A percentile compares a stretch with the other conserved stretches of the same genome.
Evolutionary conservation across 2,797 vertebrate species (phyloP).

Genomic region (Crocodylus rhombifer): DNA sequence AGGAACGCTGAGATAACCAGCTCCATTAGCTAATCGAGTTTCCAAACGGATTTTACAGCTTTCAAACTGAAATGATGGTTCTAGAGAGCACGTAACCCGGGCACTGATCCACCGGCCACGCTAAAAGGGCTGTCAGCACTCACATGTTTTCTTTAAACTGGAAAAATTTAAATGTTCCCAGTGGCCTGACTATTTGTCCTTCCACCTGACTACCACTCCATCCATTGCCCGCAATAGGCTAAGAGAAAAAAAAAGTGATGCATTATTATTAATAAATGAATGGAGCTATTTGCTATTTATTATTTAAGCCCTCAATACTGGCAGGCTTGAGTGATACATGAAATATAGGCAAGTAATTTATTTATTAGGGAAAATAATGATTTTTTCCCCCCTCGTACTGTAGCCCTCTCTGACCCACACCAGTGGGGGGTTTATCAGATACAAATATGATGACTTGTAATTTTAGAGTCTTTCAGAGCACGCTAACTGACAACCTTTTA

Average conservation of each 20-base stretch:
- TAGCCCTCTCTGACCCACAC: constrained; percentile 80
- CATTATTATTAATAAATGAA: constrained; percentile 88
- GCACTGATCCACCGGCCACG: neutral
- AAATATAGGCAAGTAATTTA: constrained; percentile 88
- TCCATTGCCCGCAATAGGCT: constrained; percentile 66
- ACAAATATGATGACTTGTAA: constrained; percentile 81
- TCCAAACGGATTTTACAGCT: constrained; percentile 21
- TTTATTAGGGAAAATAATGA: constrained; percentile 89
- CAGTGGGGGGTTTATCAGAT: constrained; percentile 82
- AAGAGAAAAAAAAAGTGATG: constrained; percentile 70
- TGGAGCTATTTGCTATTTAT: constrained; percentile 85
- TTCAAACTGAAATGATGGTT: constrained; percentile 31
- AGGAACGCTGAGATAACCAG: neutral
- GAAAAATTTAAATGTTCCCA: constrained; percentile 78
- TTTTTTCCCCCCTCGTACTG: constrained; percentile 67
- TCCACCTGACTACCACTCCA: constrained; percentile 73
- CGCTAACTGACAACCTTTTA: constrained; percentile 86
- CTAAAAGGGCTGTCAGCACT: constrained; percentile 64
- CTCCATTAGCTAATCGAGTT: constrained; percentile 53
- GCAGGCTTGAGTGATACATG: constrained; percentile 83
- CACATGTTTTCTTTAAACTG: constrained; percentile 69
- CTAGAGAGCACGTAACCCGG: neutral
- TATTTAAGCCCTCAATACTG: constrained; percentile 83
- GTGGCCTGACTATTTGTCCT: constrained; percentile 77
- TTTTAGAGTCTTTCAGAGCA: constrained; percentile 82